Evolutionary conservation across 53 echinoderm and acorn worm genomes (phyloP).

Genomic region (Stichopus horrens): DNA sequence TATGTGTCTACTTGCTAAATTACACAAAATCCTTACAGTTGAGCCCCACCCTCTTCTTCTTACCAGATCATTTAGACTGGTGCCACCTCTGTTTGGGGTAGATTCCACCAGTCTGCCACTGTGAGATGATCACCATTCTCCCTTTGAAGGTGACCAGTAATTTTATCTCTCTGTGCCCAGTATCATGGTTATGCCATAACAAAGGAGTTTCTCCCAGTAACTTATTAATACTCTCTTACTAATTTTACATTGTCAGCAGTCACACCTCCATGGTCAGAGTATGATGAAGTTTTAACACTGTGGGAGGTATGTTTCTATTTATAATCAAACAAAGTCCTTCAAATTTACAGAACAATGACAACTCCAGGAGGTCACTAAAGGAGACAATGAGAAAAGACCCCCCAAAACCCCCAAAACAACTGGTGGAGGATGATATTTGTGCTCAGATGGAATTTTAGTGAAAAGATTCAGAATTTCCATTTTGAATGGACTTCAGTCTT

Average conservation of each 20-base stretch:
- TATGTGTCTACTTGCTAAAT: too few species aligned
- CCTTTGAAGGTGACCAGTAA: neutral
- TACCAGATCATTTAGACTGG: too few species aligned
- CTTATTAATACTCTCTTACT: neutral
- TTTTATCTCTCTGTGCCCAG: neutral
- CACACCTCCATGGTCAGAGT: neutral
- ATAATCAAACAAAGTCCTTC: neutral
- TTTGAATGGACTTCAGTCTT: neutral
- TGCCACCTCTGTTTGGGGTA: too few species aligned
- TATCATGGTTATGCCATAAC: neutral
- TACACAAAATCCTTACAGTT: too few species aligned
- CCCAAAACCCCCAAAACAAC: neutral
- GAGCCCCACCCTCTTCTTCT: too few species aligned
- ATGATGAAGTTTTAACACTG: neutral
- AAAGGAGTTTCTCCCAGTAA: neutral
- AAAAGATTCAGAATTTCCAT: neutral
- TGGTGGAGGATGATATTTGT: neutral
- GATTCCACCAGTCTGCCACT: neutral
- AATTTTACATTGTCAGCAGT: neutral
- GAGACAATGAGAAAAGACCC: neutral
- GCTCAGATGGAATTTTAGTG: neutral
- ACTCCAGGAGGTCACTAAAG: neutral
- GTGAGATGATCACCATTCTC: neutral
- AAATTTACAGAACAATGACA: neutral
- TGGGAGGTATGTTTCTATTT: neutral